These are phyloP conservation scores for Cheilosia vulpina DNA, from an alignment of 2,888 invertebrate species.

Conservation along the genomic window DNA sequence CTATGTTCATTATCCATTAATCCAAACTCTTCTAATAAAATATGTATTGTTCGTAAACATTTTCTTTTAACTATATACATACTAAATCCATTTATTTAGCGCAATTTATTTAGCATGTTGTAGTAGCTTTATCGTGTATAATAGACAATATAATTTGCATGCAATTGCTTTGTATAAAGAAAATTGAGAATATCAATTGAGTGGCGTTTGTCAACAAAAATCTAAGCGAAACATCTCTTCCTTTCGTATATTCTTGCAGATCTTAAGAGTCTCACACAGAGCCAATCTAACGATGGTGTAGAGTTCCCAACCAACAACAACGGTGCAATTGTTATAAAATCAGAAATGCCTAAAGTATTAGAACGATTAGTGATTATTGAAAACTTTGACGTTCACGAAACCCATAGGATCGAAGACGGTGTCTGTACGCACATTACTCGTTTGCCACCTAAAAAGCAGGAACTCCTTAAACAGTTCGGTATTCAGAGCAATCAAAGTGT, in stretches of 20 bases:
- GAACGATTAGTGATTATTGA: slow-evolving; percentile 82
- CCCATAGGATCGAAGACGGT: slow-evolving; percentile 83
- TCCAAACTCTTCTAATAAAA: background rate
- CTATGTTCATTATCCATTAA: background rate
- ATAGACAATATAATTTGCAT: slow-evolving; percentile 45
- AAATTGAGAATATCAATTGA: slow-evolving; percentile 25
- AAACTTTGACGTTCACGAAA: slow-evolving; percentile 83
- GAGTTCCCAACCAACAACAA: slow-evolving; percentile 78
- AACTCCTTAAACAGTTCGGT: slow-evolving; percentile 84
- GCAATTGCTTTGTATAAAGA: slow-evolving; percentile 21
- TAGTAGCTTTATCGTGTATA: slow-evolving; percentile 1
- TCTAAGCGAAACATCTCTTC: slow-evolving; percentile 47
- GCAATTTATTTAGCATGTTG: slow-evolving; percentile 39
- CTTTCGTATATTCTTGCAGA: slow-evolving; percentile 78
- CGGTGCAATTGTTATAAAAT: slow-evolving; percentile 74
- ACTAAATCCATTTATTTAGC: background rate
- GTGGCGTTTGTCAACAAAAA: slow-evolving; percentile 15
- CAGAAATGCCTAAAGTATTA: slow-evolving; percentile 79
- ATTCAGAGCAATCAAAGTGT: slow-evolving; percentile 84
- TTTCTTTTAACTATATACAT: no score
- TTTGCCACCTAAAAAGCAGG: slow-evolving; percentile 83
- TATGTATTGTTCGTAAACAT: background rate
- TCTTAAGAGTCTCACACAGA: slow-evolving; percentile 82
- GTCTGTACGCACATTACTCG: slow-evolving; percentile 83
- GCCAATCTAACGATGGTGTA: slow-evolving; percentile 81